Percentiles rank a stretch among this genome's conserved stretches.
Evolutionary conservation across 2,113 vertebrate genomes (phyloP).

Genomic region (Globicephala melas): DNA sequence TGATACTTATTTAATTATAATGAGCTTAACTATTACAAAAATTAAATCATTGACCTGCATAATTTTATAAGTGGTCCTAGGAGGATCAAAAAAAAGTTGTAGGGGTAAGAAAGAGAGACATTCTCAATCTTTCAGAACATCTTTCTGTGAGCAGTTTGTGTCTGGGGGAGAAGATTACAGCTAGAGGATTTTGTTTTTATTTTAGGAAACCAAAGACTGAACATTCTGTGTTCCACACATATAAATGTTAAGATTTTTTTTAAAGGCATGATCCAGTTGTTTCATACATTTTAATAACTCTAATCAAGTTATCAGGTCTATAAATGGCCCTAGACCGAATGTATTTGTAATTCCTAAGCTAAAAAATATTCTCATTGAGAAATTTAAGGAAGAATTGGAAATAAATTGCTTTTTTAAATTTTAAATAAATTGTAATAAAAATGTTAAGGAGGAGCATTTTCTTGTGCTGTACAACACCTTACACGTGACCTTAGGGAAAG

Average conservation of each 20-base stretch:
- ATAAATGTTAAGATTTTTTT: background rate
- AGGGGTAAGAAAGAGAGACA: background rate
- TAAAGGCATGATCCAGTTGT: background rate
- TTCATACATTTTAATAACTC: background rate
- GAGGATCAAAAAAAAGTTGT: fast-evolving
- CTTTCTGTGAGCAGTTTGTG: background rate
- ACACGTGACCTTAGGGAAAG: background rate
- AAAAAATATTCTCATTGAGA: background rate
- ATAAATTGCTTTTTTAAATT: background rate
- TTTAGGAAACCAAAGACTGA: background rate
- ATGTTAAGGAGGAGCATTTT: background rate
- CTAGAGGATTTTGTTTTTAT: background rate
- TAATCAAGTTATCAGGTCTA: background rate
- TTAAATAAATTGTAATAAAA: background rate
- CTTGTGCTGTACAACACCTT: background rate
- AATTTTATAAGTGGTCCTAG: background rate
- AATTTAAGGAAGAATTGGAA: background rate
- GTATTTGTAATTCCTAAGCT: background rate
- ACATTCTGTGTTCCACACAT: background rate
- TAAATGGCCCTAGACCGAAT: background rate
- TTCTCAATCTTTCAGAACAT: background rate
- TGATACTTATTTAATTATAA: background rate
- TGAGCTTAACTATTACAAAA: background rate
- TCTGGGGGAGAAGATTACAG: background rate
- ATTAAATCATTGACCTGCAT: background rate